Base-by-base conservation (phyloP, 2,797 vertebrate species). In the Platalea minor region DNA sequence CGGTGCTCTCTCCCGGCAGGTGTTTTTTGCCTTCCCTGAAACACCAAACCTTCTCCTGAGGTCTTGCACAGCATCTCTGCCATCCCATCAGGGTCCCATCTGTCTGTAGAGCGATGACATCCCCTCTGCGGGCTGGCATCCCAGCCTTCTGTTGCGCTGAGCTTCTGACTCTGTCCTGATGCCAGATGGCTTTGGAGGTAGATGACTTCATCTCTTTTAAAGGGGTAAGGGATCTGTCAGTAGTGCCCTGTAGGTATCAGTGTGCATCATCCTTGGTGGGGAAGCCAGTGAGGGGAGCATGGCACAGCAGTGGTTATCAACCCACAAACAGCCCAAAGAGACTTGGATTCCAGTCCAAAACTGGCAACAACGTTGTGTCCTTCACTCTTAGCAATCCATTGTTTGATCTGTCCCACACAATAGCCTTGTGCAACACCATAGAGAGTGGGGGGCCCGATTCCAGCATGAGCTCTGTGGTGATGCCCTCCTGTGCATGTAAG, bases 121-220 rank as follows among this genome's bases (percentile, higher is more conserved):
- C 82, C 89, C 92, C 91, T 97, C 85, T 75, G 92, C 8, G 37
- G 64, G 97, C 97, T 96, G 97, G 81, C 87, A 75, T 96, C 97
- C 98, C 98, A 85, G 86, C 98, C 98, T 98, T 98, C 98, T 98
- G 98, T 94, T 97, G 94, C 53, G 5, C 75, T 86, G 92, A 94
- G 96, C 97, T 97, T 85, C 95, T 95, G 89, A 94, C 91, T 94
- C 84, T 89, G 91, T 95, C 78, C 26, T 56, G 46, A 67, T 94
- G 95, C 97, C 98, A 98, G 96, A 97, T 98, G 97, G 97, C 95
- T 96, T 96, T 2, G 0, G 48, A 90, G 78, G 87, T 39, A 85
- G 26, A 97, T 98, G 98, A 98, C 94, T 97, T 98, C 98, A 98
- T 98, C 95, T 64, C 90, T 95, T 97, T 98, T 97, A 97, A 98